Conservation (phyloP, 2,888 invertebrate species). For the Labia minor region DNA sequence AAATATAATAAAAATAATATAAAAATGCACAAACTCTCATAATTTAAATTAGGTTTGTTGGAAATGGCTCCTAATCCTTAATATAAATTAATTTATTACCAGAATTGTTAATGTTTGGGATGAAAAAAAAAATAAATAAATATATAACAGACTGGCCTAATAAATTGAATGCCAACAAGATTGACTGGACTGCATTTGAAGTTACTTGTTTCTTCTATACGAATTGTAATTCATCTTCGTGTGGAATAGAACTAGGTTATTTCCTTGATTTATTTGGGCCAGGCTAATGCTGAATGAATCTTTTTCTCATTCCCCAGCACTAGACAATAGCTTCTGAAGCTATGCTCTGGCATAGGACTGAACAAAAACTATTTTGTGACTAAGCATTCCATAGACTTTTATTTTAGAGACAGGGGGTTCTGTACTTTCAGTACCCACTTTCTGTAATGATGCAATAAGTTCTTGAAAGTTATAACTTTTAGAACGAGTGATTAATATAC, state of each 20-base stretch:
- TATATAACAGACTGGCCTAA: neutral
- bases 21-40: neutral
- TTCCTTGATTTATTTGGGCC: constrained; percentile 27
- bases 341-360: constrained; percentile 27
- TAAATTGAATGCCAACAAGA: neutral
- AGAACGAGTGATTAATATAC: constrained; percentile 27
- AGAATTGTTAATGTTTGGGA: neutral
- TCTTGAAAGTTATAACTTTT: constrained; percentile 28
- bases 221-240: constrained; percentile 28
- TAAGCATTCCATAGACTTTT: constrained; percentile 28
- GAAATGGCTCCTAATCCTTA: neutral
- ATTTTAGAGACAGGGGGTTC: constrained; percentile 35
- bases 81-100: neutral
- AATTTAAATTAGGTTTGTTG: neutral
- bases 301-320: constrained; percentile 27
- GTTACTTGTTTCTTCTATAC: constrained; percentile 27
- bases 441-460: constrained; percentile 44
- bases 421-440: constrained; percentile 43
- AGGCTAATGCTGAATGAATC: constrained; percentile 26
- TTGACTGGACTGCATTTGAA: constrained; percentile 27
- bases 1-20: too few relatives aligned
- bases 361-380: constrained; percentile 26
- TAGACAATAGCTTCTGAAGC: constrained; percentile 22
- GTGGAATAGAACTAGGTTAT: constrained; percentile 29
- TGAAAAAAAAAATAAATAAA: neutral